phyloP scores from a whole-genome alignment of 2,888 invertebrate genomes.

The Corythucha ciliata region DNA sequence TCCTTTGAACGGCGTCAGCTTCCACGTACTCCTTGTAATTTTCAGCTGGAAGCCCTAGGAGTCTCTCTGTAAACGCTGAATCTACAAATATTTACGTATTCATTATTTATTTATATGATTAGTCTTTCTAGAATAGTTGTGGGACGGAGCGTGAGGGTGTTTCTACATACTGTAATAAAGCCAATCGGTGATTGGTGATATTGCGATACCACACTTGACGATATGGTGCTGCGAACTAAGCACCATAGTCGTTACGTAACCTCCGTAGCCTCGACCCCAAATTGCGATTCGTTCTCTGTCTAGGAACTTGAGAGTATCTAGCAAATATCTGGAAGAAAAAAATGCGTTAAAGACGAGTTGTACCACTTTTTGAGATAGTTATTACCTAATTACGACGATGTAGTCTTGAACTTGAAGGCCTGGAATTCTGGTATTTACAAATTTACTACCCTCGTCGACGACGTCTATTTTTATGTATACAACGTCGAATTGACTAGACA shows the following conservation, averaged over 20 bases:
- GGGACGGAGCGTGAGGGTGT: background rate
- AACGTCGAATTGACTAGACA: slow-evolving; percentile 82
- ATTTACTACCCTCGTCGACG: slow-evolving; percentile 69
- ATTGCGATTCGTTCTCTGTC: slow-evolving; percentile 82
- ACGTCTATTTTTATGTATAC: slow-evolving; percentile 87
- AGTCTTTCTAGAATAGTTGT: background rate
- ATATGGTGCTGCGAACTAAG: slow-evolving; percentile 72
- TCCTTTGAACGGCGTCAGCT: slow-evolving; percentile 81
- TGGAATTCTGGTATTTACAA: slow-evolving; percentile 73
- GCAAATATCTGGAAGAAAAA: slow-evolving; percentile 52
- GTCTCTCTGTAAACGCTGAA: slow-evolving; percentile 90
- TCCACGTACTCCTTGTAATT: slow-evolving; percentile 87
- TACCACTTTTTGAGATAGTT: background rate
- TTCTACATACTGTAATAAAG: slow-evolving; percentile 75
- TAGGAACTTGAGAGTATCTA: slow-evolving; percentile 62
- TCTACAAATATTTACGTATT: slow-evolving; percentile 49
- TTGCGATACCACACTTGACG: slow-evolving; percentile 86
- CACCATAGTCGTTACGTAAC: slow-evolving; percentile 87
- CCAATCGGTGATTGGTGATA: slow-evolving; percentile 94
- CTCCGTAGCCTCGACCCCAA: slow-evolving; percentile 96
- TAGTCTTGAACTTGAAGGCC: slow-evolving; percentile 89
- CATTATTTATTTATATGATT: background rate
- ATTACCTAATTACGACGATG: slow-evolving; percentile 65
- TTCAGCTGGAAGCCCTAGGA: slow-evolving; percentile 77
- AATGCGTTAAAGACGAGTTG: no score